Evolutionary conservation across 1,140 invertebrate genomes (phyloP), one percentile per base, ranked within the genome.

Genomic region (Solenopsis fugax): DNA sequence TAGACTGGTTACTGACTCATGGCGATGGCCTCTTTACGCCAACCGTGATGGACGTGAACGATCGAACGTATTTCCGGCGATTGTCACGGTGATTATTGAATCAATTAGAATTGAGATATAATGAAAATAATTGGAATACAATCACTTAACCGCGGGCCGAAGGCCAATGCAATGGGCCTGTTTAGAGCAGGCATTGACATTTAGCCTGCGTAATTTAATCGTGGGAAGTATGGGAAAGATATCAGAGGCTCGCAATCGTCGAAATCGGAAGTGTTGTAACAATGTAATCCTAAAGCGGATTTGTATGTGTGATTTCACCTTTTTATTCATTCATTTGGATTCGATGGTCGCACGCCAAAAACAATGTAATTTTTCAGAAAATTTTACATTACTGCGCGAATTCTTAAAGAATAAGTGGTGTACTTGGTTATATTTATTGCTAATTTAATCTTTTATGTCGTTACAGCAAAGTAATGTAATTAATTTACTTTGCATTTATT

Each of bases 41-140:
- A 7, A 50, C 0, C 50, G 7, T 69, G n/a, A 41, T n/a, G 18
- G 48, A 54, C n/a, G n/a, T 48, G 21, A 69, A 69, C 21, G 50
- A 71, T 81, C 16, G 64, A 34, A 82, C 76, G 93, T 91, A 92
- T 92, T 94, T 95, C 94, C 94, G 94, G 87, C 92, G 90, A 95
- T 95, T 95, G 93, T 94, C 72, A 88, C 91, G 67, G 24, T 80
- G 92, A 93, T 93, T 94, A 92, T 91, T 92, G 92, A 93, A 93
- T 92, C 92, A 92, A 93, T 93, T 94, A 91, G 90, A 94, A 92
- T 93, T 81, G 50, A 37, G 60, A 58, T 65, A 88, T 90, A 93
- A 94, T 93, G 91, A 93, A 92, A 90, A 92, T 93, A 94, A 94
- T 94, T 94, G 91, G 89, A 94, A 94, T 94, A 94, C 93, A 94